Evolutionary conservation across 2,797 vertebrate species (phyloP).

Genomic region (Crenuchus spilurus): DNA sequence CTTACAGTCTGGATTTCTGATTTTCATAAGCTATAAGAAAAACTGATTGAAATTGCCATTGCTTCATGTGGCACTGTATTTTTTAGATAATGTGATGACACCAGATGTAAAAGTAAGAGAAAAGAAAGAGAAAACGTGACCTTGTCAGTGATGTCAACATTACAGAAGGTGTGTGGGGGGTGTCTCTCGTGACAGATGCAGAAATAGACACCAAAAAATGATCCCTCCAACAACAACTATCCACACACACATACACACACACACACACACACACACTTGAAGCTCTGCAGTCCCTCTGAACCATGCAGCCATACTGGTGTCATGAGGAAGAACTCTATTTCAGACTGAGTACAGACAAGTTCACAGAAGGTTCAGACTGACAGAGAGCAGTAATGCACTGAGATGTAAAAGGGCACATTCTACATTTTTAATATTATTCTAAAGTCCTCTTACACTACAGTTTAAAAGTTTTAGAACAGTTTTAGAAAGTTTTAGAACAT

Average conservation of each 20-base stretch:
- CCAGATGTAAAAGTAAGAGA: neutral
- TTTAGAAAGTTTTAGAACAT: no score
- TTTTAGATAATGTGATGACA: neutral
- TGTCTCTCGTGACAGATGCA: neutral
- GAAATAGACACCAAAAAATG: constrained; percentile 44
- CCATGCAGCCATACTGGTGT: neutral
- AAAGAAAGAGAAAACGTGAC: neutral
- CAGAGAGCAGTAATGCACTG: neutral
- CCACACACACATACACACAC: constrained; percentile 2
- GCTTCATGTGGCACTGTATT: no score
- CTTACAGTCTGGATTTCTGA: no score
- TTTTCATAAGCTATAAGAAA: no score
- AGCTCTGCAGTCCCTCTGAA: neutral
- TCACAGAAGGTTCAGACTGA: constrained; percentile 27
- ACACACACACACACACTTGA: neutral
- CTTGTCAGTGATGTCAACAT: constrained; percentile 35
- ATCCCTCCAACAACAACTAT: neutral
- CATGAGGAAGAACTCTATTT: neutral
- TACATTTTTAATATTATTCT: no score
- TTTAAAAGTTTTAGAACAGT: no score
- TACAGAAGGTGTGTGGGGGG: constrained; percentile 17
- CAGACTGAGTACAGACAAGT: constrained; percentile 6
- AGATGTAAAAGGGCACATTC: no score
- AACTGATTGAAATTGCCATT: no score
- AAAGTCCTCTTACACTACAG: no score